Evolutionary conservation across 2,888 invertebrate species (phyloP), one percentile per base, ranked within the genome.

Genomic region (Mythimna pallens): DNA sequence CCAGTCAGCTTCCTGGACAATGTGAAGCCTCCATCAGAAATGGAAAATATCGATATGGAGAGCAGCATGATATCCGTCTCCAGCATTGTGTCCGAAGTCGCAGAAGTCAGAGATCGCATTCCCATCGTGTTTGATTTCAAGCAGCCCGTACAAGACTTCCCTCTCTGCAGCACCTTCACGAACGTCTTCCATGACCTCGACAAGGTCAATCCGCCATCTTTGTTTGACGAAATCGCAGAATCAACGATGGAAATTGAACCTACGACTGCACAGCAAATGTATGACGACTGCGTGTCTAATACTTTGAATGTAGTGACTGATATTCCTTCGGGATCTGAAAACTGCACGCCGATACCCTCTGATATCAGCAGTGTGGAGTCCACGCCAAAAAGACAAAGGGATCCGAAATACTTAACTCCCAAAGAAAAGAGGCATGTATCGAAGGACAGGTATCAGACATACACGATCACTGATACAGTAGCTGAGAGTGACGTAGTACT

Each of bases 51-150:
- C 8, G 98, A 99, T 86, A 97, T 98, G 97, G 98, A 98, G 82
- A 97, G 97, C 78, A 98, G 98, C 81, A 98, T 98, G 97, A 95
- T 98, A 20, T 98, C 98, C 70, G 98, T 98, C 0, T 98, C 98
- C 0, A 98, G 98, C 89, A 97, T 98, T 73, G 97, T 97, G 40
- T 98, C 98, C 0, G 98, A 98, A 93, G 97, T 98, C 6, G 98
- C 97, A 0, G 98, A 98, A 73, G 84, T 94, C 0, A 95, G 94
- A 73, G 94, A 94, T 1, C 94, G 93, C 54, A 91, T 90, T 0
- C 93, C 97, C 1, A 92, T 97, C 1, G 92, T 97, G 3, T 97
- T 97, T 85, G 97, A 97, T 85, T 93, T 97, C 50, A 95, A 97
- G 73, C 97, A 97, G 84, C 97, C 97, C 0, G 87, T 95, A 9